Evolutionary conservation across 2,888 invertebrate species (phyloP), one percentile per base, ranked within the genome.

Genomic region (Nebria salina): DNA sequence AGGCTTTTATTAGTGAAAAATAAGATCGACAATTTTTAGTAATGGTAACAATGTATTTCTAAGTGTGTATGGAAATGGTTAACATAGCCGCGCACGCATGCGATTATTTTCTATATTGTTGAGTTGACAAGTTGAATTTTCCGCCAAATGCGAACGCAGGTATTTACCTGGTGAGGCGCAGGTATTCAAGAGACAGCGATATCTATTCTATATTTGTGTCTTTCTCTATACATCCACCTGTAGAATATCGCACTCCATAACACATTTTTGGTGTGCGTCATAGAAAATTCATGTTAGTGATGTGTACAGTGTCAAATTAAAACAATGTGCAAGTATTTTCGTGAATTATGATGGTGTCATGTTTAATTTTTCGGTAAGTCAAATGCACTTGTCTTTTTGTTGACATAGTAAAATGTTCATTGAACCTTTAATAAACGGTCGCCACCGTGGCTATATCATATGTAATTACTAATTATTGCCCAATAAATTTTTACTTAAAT

Each of bases 401-500:
- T 54, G 54, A 54, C 54, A 54, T 54, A 54, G 54, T 70, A 20
- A 75, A 20, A 15, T 54, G 3, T 75, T 20, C 20, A 75, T 54
- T 54, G 64, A 54, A 15, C 64, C 20, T 42, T 66, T 13, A 76
- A 75, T 15, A 26, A 70, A 20, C 43, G 20, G 68, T 75, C 80
- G 80, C 80, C 80, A 80, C 80, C 42, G 80, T 80, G 80, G 80
- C 80, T 75, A 15, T 70, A 68, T 80, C 65, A 73, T 74, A 65
- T 74, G 74, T 43, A 74, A 79, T 70, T 70, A 54, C 54, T 54
- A 26, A 70, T 34, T 70, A 25, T 70, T 70, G 6, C 34, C 20
- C 34, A 70, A 20, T 70, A 70, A 11, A 26, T 70, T 25, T 70
- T 26, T 7, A 8, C 7, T 54, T 54, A 54, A 54, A 54, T 54